Base-by-base conservation (phyloP, 2,113 vertebrate genomes). In the Tiliqua scincoides region DNA sequence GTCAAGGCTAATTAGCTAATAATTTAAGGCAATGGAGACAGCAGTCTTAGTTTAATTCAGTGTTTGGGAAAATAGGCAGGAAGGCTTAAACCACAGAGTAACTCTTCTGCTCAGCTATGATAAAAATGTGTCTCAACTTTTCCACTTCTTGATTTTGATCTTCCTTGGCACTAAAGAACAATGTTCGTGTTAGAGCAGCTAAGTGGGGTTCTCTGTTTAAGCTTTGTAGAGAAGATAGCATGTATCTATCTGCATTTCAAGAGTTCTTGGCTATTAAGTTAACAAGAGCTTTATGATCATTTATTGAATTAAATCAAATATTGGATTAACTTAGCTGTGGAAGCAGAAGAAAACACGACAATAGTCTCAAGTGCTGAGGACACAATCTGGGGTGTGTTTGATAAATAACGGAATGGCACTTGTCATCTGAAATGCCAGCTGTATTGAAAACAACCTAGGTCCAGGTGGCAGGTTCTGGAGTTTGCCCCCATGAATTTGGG, bases 1-100 rank as follows among this genome's bases (percentile, higher is more conserved):
- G 91, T 92, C 79, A 30, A 85, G 85, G 93, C 91, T 95, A 95
- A 96, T 95, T 94, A 95, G 88, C 93, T 95, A 94, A 95, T 95
- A 95, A 96, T 95, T 94, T 96, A 94, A 94, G 93, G 93, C 91
- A 86, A 89, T 83, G 25, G 89, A 95, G 92, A 93, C 86, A 91
- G 86, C 85, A 78, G 73, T 74, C 82, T 89, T 35, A 1, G 78
- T 89, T 92, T 17, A 40, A 74, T 93, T 94, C 85, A 92, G 68
- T 65, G 89, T 85, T 78, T 37, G 87, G 79, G 84, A 2, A 68
- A 65, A 85, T 88, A 85, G 67, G 35, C 74, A 74, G 57, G 79
- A 75, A 88, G 85, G 83, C 86, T 54, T 65, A 15, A 82, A 89
- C 48, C n/a, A n/a, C 15, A 32, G 32, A 65, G 75, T 68, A 71